Evolutionary conservation across 2,888 invertebrate species (phyloP).

Genomic region (Leptinotarsa tumamoca): DNA sequence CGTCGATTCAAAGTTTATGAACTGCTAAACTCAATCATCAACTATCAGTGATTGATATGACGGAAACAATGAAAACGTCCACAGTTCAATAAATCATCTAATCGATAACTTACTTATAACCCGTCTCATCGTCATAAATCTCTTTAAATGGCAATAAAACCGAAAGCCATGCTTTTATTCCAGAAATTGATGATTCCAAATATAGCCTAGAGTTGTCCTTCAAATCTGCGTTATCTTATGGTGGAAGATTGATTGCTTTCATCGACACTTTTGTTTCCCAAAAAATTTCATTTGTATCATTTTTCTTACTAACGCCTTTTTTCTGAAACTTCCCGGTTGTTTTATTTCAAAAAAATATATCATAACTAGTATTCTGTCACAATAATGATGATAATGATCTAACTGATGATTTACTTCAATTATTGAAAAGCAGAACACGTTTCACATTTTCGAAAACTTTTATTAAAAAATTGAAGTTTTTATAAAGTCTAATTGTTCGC

Average conservation of each 20-base stretch:
- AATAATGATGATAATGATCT: neutral
- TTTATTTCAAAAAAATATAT: neutral
- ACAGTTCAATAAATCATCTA: neutral
- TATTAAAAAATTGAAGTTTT: too few relatives aligned
- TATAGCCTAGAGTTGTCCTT: neutral
- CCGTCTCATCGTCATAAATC: neutral
- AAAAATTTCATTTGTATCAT: neutral
- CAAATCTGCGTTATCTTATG: neutral
- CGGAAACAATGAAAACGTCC: neutral
- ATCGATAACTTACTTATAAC: neutral
- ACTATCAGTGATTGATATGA: neutral
- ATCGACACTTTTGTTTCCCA: conserved; percentile 4
- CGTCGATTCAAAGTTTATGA: too few relatives aligned
- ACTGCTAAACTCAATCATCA: too few relatives aligned
- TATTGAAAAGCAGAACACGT: too few relatives aligned
- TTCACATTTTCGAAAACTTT: too few relatives aligned
- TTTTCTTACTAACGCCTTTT: neutral
- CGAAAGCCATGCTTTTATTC: conserved; percentile 9
- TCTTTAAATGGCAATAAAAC: conserved; percentile 7
- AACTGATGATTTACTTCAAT: neutral
- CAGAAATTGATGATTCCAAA: conserved; percentile 7
- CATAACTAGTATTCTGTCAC: neutral
- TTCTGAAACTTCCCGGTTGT: neutral
- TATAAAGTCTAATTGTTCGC: too few relatives aligned
- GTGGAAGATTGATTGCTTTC: conserved; percentile 2